A percentile compares a stretch with the other conserved stretches of the same genome.
Evolutionary conservation across 1,140 invertebrate genomes (phyloP).

Genomic region (Nasonia longicornis): DNA sequence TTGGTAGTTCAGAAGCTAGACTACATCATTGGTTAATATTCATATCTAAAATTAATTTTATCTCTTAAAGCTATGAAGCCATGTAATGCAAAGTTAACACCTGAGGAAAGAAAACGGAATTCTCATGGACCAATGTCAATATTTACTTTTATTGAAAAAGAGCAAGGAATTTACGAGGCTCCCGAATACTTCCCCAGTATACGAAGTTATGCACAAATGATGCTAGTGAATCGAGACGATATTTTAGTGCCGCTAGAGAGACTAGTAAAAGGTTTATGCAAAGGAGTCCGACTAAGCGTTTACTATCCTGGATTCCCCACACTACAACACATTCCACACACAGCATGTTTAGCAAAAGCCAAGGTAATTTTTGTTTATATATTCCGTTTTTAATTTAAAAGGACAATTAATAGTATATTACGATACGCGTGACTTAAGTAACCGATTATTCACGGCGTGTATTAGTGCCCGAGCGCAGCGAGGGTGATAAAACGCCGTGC

Average conservation of each 20-base stretch:
- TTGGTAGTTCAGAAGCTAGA: conserved; percentile 59
- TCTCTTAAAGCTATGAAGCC: conserved; percentile 84
- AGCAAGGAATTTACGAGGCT: conserved; percentile 70
- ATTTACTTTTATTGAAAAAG: conserved; percentile 76
- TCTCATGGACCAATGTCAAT: conserved; percentile 86
- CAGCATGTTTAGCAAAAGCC: conserved; percentile 75
- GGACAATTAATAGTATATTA: not conserved
- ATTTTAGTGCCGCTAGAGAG: conserved; percentile 73
- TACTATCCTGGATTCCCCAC: conserved; percentile 93
- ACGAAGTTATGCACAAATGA: conserved; percentile 72
- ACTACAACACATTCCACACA: conserved; percentile 84
- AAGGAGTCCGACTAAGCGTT: conserved; percentile 76
- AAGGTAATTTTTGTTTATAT: conserved; percentile 64
- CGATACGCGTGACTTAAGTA: too few relatives aligned
- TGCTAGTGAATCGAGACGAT: conserved; percentile 70
- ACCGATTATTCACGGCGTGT: too few relatives aligned
- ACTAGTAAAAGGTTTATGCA: conserved; percentile 81
- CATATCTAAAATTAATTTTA: conserved; percentile 20
- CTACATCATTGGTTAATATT: not conserved
- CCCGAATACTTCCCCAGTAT: conserved; percentile 79
- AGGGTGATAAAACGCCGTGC: too few relatives aligned
- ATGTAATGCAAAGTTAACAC: conserved; percentile 76
- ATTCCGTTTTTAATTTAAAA: conserved; percentile 14
- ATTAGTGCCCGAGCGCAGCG: too few relatives aligned
- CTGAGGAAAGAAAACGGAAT: conserved; percentile 83